Base-by-base conservation (phyloP, 2,888 invertebrate species). In the Flexamia atlantica region DNA sequence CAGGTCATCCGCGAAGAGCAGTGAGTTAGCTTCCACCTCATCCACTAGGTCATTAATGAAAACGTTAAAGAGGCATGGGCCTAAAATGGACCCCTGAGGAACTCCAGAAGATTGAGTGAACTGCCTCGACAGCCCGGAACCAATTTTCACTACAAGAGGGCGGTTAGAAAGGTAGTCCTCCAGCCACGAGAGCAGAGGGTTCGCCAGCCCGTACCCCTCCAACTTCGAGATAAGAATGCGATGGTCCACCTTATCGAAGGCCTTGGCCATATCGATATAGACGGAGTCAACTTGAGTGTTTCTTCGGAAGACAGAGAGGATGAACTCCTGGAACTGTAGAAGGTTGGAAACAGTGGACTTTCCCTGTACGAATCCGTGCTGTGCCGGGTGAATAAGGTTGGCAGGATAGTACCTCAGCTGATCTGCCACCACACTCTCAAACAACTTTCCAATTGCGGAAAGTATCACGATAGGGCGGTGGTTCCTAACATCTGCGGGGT, bases 241-340 rank as follows among this genome's bases (percentile, higher is more conserved):
- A 23, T 76, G 76, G n/a, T 79, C 20, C n/a, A 79, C 30, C 12
- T 53, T 79, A 14, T 79, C 79, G 25, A 79, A 79, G 5, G 79
- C 50, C 28, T 79, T 79, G 30, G 79, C 50, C 12, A 79, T 42
- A 25, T 79, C 50, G 1, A 79, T 46, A 17, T 79, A 46, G 5
- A 50, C 10, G 0, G 30, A 10, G 23, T 50, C 79, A 20, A 79
- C 50, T 42, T 79, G 79, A n/a, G 23, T 53, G 32, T 46, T 32
- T 9, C 14, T n/a, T 0, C 28, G 50, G 25, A 79, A 79, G 50
- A 50, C 79, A 50, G 50, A n/a, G 10, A 50, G 28, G 7, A 79
- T 50, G 25, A 0, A 50, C 14, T 79, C 79, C 25, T 79, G 79
- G 36, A 79, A 50, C 5, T 25, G 50, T 23, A 79, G 50, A n/a